These are phyloP conservation scores for Benitochromis conjunctus DNA, from an alignment of 2,113 vertebrate species.

Conservation along the genomic window DNA sequence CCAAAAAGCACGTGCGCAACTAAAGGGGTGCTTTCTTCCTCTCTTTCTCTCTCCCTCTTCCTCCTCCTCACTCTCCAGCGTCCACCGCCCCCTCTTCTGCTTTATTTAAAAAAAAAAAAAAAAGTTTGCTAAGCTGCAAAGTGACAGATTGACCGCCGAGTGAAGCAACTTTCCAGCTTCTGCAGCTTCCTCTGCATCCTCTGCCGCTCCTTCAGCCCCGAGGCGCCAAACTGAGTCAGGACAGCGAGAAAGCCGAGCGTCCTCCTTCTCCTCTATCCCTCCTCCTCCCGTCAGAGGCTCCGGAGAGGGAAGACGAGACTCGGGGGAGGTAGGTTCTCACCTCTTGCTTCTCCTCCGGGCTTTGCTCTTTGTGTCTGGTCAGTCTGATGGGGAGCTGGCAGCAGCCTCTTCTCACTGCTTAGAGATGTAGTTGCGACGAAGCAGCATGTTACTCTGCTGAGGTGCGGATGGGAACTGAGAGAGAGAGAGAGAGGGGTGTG, in stretches of 20 bases:
- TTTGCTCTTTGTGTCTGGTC: slow-evolving; percentile 5
- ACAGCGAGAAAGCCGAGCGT: slow-evolving; percentile 2
- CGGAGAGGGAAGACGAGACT: not conserved
- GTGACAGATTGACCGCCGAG: slow-evolving; percentile 18
- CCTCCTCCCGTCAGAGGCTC: not conserved
- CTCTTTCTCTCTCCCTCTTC: not conserved
- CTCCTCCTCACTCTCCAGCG: not conserved
- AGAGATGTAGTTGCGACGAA: slow-evolving; percentile 7
- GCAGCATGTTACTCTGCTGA: slow-evolving; percentile 56
- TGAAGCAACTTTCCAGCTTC: slow-evolving; percentile 34
- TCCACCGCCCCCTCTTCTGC: not conserved
- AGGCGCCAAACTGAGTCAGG: slow-evolving; percentile 38
- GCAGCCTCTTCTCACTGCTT: slow-evolving; percentile 11
- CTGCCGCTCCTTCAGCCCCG: slow-evolving; percentile 4
- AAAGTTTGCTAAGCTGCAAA: slow-evolving; percentile 43
- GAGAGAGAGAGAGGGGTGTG: not conserved
- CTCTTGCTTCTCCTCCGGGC: not conserved
- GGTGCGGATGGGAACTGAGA: slow-evolving; percentile 58
- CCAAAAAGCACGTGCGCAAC: not conserved
- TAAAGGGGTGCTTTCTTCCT: not conserved
- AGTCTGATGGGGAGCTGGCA: slow-evolving; percentile 12
- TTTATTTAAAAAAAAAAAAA: not conserved
- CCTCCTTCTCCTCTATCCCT: not conserved
- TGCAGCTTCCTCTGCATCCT: slow-evolving; percentile 20
- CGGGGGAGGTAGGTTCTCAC: not conserved